Evolutionary conservation across 2,888 invertebrate genomes (phyloP).

Genomic region (Nomada goodeniana): DNA sequence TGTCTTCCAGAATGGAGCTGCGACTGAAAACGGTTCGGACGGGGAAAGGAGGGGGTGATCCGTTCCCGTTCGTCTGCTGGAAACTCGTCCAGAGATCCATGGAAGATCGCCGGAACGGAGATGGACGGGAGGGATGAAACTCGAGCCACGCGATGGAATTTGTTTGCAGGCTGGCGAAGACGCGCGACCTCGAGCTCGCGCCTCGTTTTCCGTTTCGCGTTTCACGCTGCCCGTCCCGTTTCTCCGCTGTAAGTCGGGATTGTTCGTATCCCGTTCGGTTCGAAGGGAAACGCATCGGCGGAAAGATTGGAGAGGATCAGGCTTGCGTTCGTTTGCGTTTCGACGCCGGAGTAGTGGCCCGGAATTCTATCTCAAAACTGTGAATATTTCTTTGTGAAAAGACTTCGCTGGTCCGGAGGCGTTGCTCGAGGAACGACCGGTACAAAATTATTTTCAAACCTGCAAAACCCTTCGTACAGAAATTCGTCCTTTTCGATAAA

Average conservation of each 20-base stretch:
- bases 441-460: too few relatives aligned
- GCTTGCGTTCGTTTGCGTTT: not conserved
- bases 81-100: not conserved
- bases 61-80: not conserved
- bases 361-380: not conserved
- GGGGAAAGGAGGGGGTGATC: conserved; percentile 2
- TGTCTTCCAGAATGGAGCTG: conserved; percentile 21
- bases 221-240: not conserved
- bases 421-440: too few relatives aligned
- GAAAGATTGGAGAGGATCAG: not conserved
- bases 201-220: not conserved
- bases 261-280: not conserved
- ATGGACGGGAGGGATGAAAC: not conserved
- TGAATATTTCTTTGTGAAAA: too few relatives aligned
- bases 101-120: not conserved
- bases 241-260: not conserved
- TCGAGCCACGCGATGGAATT: conserved; percentile 2
- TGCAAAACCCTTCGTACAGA: too few relatives aligned
- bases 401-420: too few relatives aligned
- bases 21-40: conserved; percentile 13
- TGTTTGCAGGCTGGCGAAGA: conserved; percentile 22
- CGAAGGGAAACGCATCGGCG: not conserved
- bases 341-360: not conserved
- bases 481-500: too few relatives aligned
- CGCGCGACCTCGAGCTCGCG: conserved; percentile 12